These are phyloP conservation scores for Embidobia sp. DNA, from an alignment of 2,888 invertebrate genomes.

Conservation along the genomic window DNA sequence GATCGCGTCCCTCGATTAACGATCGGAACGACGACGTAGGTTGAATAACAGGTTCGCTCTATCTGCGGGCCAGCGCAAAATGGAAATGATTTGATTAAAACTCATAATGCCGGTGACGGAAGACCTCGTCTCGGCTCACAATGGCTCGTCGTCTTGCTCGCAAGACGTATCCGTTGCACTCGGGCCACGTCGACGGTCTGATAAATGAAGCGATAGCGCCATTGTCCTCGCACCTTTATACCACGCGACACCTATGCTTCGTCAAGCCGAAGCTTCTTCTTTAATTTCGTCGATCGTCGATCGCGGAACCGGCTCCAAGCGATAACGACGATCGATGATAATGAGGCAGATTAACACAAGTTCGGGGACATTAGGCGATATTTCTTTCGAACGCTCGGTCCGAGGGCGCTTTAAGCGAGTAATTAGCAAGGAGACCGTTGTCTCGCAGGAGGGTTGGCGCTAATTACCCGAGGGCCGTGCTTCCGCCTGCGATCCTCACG, in stretches of 20 bases:
- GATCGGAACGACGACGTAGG: slow-evolving; percentile 46
- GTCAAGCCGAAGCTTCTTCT: slow-evolving; percentile 23
- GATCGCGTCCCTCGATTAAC: slow-evolving; percentile 82
- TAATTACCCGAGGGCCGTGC: slow-evolving; percentile 66
- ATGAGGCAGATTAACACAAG: slow-evolving; percentile 55
- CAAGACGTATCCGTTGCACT: slow-evolving; percentile 63
- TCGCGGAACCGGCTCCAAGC: slow-evolving; percentile 1
- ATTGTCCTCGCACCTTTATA: slow-evolving; percentile 78
- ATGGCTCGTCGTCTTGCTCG: slow-evolving; percentile 68
- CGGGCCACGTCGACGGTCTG: slow-evolving; percentile 73
- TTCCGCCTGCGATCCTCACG: slow-evolving; percentile 48
- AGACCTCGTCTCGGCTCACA: slow-evolving; percentile 71
- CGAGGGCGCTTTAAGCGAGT: slow-evolving; percentile 51
- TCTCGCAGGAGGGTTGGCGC: slow-evolving; percentile 52
- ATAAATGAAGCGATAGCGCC: slow-evolving; percentile 81
- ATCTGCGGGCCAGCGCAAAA: slow-evolving; percentile 60
- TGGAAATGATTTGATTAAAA: slow-evolving; percentile 77
- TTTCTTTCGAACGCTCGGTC: slow-evolving; percentile 37
- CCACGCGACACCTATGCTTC: slow-evolving; percentile 60
- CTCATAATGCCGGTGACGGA: slow-evolving; percentile 76
- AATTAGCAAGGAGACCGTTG: slow-evolving; percentile 62
- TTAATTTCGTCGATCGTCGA: slow-evolving; percentile 26
- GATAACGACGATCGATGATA: slow-evolving; percentile 58
- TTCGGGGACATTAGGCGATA: slow-evolving; percentile 54
- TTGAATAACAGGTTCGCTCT: slow-evolving; percentile 59